phyloP scores from a whole-genome alignment of 2,113 vertebrate species.

The Cryptomyrus ogoouensis region DNA sequence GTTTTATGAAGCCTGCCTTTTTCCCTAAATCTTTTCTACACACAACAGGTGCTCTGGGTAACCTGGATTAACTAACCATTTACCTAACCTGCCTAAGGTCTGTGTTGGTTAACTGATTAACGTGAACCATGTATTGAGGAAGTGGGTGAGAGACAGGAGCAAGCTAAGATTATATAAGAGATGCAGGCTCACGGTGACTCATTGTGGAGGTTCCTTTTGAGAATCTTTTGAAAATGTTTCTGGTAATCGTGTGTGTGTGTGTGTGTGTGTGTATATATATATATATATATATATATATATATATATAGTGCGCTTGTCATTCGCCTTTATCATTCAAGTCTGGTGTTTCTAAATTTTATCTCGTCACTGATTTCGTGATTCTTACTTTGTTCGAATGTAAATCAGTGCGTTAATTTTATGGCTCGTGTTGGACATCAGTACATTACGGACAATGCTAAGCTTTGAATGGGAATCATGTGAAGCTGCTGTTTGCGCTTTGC shows the following conservation, averaged over 20 bases:
- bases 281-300: not conserved
- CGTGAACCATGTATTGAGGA: not conserved
- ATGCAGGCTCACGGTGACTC: not conserved
- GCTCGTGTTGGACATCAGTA: not conserved
- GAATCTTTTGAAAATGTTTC: not conserved
- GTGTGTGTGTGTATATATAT: too few relatives aligned
- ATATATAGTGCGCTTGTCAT: not conserved
- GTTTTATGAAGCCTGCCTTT: not conserved
- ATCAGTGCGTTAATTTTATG: not conserved
- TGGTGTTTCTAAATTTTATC: not conserved
- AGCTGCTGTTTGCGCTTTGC: not conserved
- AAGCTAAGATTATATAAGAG: not conserved
- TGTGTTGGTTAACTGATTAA: not conserved
- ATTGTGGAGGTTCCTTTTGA: not conserved
- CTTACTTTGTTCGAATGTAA: not conserved
- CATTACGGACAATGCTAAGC: not conserved
- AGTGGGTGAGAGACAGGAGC: not conserved
- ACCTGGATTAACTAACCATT: not conserved
- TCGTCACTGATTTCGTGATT: not conserved
- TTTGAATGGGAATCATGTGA: not conserved
- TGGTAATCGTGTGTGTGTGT: not conserved
- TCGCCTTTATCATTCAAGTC: not conserved
- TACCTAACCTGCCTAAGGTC: not conserved
- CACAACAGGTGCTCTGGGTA: not conserved
- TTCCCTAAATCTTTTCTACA: not conserved